Evolutionary conservation across 2,113 vertebrate genomes (phyloP).

Genomic region (Fregata magnificens): DNA sequence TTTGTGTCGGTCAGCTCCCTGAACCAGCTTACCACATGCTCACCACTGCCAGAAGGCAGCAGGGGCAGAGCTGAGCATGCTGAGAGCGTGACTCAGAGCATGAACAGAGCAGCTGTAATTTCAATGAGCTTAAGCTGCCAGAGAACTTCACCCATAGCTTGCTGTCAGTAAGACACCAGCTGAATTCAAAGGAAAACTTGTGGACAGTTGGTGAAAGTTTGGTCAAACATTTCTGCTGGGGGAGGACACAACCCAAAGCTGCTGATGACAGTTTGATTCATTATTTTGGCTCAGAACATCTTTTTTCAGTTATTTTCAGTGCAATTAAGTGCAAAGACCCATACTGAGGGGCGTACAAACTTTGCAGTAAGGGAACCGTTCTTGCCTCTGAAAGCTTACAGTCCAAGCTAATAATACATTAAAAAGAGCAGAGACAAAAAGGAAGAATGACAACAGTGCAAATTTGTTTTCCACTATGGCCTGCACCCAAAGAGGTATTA

Average conservation of each 20-base stretch:
- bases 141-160: not conserved
- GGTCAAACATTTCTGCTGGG: not conserved
- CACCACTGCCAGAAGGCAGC: not conserved
- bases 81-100: not conserved
- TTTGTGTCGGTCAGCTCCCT: not conserved
- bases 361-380: not conserved
- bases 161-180: not conserved
- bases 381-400: not conserved
- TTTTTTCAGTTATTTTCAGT: not conserved
- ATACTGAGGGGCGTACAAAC: not conserved
- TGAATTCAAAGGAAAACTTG: not conserved
- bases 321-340: not conserved
- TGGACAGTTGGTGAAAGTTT: not conserved
- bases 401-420: not conserved
- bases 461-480: not conserved
- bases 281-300: not conserved
- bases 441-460: not conserved
- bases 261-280: not conserved
- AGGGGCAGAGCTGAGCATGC: not conserved
- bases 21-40: not conserved
- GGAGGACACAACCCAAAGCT: not conserved
- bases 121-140: not conserved
- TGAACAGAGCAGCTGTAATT: not conserved
- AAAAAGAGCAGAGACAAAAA: not conserved
- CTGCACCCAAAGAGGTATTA: not conserved